These are phyloP conservation scores for Phymorhynchus buccinoides DNA, from an alignment of 1,140 invertebrate genomes.

Conservation along the genomic window DNA sequence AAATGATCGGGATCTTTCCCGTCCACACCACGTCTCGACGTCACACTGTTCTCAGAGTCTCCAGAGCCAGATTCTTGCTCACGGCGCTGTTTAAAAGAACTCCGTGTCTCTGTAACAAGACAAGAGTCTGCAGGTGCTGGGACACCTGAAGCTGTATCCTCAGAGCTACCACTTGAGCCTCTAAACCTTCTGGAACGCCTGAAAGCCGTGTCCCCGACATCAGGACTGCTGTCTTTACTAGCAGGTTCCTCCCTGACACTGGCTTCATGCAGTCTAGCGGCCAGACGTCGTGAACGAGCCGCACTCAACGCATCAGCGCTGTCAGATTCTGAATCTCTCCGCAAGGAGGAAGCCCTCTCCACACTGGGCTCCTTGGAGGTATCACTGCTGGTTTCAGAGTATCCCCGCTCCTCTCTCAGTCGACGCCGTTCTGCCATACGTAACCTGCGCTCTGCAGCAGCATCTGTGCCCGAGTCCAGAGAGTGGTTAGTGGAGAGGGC, in stretches of 20 bases:
- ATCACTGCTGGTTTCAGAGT: conserved; percentile 25
- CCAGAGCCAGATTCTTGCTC: not conserved
- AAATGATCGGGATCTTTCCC: not conserved
- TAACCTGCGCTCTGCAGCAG: conserved; percentile 7
- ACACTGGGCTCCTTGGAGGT: conserved; percentile 32
- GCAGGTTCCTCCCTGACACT: not conserved
- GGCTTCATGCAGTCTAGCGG: not conserved
- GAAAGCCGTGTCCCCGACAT: not conserved
- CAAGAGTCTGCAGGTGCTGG: not conserved
- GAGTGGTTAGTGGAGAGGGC: not conserved
- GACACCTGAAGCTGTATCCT: not conserved
- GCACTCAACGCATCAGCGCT: not conserved
- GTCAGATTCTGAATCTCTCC: conserved; percentile 25
- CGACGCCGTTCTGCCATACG: not conserved
- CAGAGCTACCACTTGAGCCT: not conserved
- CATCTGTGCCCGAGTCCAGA: not conserved
- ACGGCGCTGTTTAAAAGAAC: conserved; percentile 1
- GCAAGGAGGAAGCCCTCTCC: conserved; percentile 12
- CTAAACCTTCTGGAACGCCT: not conserved
- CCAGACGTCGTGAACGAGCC: not conserved
- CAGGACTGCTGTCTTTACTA: conserved; percentile 9
- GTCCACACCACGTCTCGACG: not conserved
- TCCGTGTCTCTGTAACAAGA: not conserved
- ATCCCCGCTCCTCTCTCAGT: conserved; percentile 9
- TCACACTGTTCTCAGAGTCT: not conserved